A percentile compares a stretch with the other conserved stretches of the same genome.
Conservation (phyloP, 2,888 invertebrate genomes). For the Yponomeuta malinellus region DNA sequence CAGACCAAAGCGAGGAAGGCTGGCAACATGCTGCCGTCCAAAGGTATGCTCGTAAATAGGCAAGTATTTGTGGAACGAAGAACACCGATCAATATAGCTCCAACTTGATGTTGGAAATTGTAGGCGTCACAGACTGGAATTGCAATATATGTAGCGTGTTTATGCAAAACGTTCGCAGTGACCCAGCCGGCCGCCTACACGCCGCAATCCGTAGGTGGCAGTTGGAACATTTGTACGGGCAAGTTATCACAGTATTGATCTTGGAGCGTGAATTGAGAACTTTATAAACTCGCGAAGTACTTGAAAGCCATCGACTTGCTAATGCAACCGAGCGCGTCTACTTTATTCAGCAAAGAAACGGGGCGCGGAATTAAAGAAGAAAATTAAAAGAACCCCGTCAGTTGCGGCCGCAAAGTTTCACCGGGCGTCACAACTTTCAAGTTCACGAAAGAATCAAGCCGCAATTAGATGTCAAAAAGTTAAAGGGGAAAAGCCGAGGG, state of each 20-base stretch:
- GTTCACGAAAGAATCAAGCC: slow-evolving; percentile 11
- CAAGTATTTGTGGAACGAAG: background rate
- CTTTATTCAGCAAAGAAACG: background rate
- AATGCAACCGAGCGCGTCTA: background rate
- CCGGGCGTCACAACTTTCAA: background rate
- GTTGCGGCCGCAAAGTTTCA: slow-evolving; percentile 1
- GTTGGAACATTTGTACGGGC: slow-evolving; percentile 8
- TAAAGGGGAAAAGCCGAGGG: background rate
- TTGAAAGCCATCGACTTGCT: background rate
- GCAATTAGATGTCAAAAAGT: slow-evolving; percentile 13
- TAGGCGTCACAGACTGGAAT: slow-evolving; percentile 6
- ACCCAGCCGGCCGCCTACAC: slow-evolving; percentile 7
- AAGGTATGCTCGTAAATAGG: slow-evolving; percentile 10
- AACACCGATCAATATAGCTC: background rate
- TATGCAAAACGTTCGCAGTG: slow-evolving; percentile 9
- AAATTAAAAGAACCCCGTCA: background rate
- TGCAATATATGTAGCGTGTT: slow-evolving; percentile 1
- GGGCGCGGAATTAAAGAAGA: slow-evolving; percentile 5
- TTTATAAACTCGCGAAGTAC: background rate
- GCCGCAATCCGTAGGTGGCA: slow-evolving; percentile 4
- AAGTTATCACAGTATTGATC: slow-evolving; percentile 10
- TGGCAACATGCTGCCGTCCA: background rate
- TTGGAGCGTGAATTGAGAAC: slow-evolving; percentile 9
- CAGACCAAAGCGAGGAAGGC: slow-evolving; percentile 24
- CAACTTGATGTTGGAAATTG: background rate